Conservation (phyloP, 2,888 invertebrate genomes). For the Himalopsyche anomala region DNA sequence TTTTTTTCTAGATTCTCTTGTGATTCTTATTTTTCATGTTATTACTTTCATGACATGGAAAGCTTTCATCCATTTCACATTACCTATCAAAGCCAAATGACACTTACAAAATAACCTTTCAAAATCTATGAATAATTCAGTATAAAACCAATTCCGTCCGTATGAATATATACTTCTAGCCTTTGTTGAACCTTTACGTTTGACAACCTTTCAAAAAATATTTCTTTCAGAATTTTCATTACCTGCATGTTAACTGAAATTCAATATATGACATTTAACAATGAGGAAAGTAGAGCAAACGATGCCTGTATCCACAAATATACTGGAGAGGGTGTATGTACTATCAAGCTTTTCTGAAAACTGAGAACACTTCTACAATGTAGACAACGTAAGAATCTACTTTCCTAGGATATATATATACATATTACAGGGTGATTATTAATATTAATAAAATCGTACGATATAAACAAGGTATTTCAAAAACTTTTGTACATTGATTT, state of each 20-base stretch:
- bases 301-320: neutral
- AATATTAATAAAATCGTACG: neutral
- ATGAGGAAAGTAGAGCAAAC: slow-evolving; percentile 14
- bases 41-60: neutral
- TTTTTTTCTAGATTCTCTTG: too few relatives aligned
- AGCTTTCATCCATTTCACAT: slow-evolving; percentile 4
- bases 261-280: slow-evolving; percentile 34
- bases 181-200: neutral
- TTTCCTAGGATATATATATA: neutral
- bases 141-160: neutral
- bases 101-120: slow-evolving; percentile 26
- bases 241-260: slow-evolving; percentile 34
- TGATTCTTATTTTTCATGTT: neutral
- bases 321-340: slow-evolving; percentile 19
- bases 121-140: neutral
- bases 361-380: slow-evolving; percentile 32
- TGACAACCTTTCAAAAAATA: slow-evolving; percentile 24
- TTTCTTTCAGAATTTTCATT: slow-evolving; percentile 20
- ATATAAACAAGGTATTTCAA: too few relatives aligned
- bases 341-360: slow-evolving; percentile 4
- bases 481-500: too few relatives aligned
- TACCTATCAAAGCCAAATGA: slow-evolving; percentile 5
- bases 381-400: neutral
- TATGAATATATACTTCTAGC: neutral
- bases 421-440: neutral